Conservation (phyloP, 2,113 vertebrate species). For the Sebastes schlegelii region DNA sequence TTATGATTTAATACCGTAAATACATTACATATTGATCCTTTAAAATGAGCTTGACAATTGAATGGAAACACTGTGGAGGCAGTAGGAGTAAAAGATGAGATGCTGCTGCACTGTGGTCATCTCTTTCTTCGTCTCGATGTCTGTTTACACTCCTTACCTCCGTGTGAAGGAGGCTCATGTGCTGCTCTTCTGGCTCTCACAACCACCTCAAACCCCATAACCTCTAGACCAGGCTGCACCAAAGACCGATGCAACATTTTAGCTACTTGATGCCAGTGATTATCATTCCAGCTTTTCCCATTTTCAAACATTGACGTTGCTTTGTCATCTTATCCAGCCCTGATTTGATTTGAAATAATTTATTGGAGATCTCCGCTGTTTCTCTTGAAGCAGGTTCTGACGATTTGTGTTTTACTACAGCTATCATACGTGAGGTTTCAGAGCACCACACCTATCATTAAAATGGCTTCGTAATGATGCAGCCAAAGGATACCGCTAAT, state of each 20-base stretch:
- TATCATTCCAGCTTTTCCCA: slow-evolving; percentile 1
- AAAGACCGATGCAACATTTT: slow-evolving; percentile 24
- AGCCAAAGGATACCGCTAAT: slow-evolving; percentile 35
- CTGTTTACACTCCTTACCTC: slow-evolving; percentile 43
- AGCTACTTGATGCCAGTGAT: slow-evolving; percentile 4
- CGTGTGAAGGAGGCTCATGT: slow-evolving; percentile 25
- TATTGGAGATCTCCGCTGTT: slow-evolving; percentile 18
- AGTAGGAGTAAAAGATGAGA: not conserved
- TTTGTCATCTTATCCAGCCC: slow-evolving; percentile 11
- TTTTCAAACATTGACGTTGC: not conserved
- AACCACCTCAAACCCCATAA: slow-evolving; percentile 37
- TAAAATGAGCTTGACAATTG: too few species aligned
- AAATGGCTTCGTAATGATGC: slow-evolving; percentile 43
- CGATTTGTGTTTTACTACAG: slow-evolving; percentile 14
- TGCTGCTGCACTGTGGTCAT: not conserved
- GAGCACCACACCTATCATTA: slow-evolving; percentile 36
- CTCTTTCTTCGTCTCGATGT: not conserved
- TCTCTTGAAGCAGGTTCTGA: slow-evolving; percentile 27
- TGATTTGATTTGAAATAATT: not conserved
- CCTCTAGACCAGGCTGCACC: slow-evolving; percentile 21
- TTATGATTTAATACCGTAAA: too few species aligned
- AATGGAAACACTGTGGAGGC: not conserved
- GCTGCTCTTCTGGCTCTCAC: slow-evolving; percentile 18
- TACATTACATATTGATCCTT: too few species aligned
- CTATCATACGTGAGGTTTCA: slow-evolving; percentile 9